Evolutionary conservation across 2,113 vertebrate species (phyloP).

Genomic region (Festucalex cinctus): DNA sequence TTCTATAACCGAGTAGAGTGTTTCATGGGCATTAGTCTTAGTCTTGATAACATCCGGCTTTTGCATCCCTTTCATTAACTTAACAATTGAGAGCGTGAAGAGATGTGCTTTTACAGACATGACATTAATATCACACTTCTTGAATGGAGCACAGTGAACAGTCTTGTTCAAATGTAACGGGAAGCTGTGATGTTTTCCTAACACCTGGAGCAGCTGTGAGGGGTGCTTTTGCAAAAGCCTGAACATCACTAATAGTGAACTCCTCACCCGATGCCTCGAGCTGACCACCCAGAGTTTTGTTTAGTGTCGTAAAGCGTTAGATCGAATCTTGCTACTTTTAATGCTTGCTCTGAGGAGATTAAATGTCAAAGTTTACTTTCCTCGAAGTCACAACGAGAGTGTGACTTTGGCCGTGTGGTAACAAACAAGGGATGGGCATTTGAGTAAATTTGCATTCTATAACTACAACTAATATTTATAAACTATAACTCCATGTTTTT

Average conservation of each 20-base stretch:
- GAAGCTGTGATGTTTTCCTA: conserved; percentile 36
- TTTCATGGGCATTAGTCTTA: conserved; percentile 46
- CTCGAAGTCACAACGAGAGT: conserved; percentile 13
- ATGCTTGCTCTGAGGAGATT: conserved; percentile 19
- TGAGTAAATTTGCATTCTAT: no score
- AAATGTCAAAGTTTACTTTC: conserved; percentile 40
- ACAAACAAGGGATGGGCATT: no score
- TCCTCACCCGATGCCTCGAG: conserved; percentile 21
- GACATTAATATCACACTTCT: conserved; percentile 4
- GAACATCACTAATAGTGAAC: conserved; percentile 28
- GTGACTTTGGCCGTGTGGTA: not conserved
- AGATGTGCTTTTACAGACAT: conserved; percentile 3
- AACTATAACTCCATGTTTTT: no score
- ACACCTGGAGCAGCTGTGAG: conserved; percentile 35
- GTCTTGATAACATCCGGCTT: not conserved
- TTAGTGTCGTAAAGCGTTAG: conserved; percentile 31
- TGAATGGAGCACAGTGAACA: conserved; percentile 5
- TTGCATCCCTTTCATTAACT: not conserved
- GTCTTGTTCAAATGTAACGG: conserved; percentile 33
- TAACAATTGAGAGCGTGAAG: not conserved
- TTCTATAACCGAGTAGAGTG: conserved; percentile 8
- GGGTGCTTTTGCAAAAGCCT: conserved; percentile 16
- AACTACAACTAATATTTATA: no score
- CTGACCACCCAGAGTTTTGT: conserved; percentile 8
- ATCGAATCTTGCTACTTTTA: conserved; percentile 24